A percentile compares a stretch with the other conserved stretches of the same genome.
Evolutionary conservation across 2,888 invertebrate genomes (phyloP).

Genomic region (Archaeoteleia sp.): DNA sequence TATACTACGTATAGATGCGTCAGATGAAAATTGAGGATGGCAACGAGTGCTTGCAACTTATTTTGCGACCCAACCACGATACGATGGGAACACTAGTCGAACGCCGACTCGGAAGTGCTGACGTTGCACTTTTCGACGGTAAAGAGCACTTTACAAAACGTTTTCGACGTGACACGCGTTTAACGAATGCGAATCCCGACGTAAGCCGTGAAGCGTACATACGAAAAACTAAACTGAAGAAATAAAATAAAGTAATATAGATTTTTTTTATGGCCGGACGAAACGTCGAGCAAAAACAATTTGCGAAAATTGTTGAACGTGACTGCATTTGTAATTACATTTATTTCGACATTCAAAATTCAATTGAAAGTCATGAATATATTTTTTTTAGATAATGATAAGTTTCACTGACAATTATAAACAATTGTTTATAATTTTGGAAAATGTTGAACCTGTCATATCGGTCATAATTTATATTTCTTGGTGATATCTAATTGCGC

Average conservation of each 20-base stretch:
- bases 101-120: constrained; percentile 42
- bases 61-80: constrained; percentile 46
- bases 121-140: constrained; percentile 38
- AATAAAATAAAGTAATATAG: no score
- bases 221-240: constrained; percentile 29
- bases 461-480: no score
- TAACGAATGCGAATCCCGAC: constrained; percentile 43
- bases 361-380: no score
- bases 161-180: constrained; percentile 46
- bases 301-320: no score
- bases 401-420: no score
- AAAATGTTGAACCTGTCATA: no score
- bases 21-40: constrained; percentile 43
- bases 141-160: constrained; percentile 48
- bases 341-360: no score
- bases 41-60: constrained; percentile 47
- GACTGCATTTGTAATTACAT: no score
- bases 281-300: no score
- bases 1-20: constrained; percentile 40
- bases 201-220: constrained; percentile 7
- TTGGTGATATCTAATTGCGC: neutral
- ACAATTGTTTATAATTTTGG: no score
- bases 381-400: no score
- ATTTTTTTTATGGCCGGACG: no score
- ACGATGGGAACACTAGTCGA: constrained; percentile 40